A percentile compares a stretch with the other conserved stretches of the same genome.
These are phyloP conservation scores for Rhodophaea formosa DNA, from an alignment of 2,888 invertebrate genomes.

Conservation along the genomic window DNA sequence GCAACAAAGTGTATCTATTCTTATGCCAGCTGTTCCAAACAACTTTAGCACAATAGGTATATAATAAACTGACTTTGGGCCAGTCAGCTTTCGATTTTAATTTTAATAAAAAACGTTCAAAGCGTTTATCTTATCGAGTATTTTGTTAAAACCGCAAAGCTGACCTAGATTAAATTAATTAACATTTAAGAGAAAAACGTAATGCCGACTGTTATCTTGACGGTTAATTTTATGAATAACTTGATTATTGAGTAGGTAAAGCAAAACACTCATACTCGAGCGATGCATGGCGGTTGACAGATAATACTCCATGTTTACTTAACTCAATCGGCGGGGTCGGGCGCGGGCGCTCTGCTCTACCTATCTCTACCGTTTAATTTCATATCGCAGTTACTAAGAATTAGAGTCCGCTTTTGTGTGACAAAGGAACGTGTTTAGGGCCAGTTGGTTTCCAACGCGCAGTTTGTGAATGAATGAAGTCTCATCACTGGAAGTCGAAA, in stretches of 20 bases:
- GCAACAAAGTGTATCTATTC: not conserved
- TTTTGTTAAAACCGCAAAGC: constrained; percentile 26
- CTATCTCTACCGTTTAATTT: constrained; percentile 41
- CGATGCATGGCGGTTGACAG: constrained; percentile 77
- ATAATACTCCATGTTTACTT: constrained; percentile 80
- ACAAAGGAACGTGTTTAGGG: constrained; percentile 49
- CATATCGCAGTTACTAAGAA: constrained; percentile 41
- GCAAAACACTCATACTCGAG: constrained; percentile 49
- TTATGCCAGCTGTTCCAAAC: not conserved
- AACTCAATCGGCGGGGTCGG: constrained; percentile 76
- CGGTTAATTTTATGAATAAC: constrained; percentile 65
- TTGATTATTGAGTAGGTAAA: constrained; percentile 63
- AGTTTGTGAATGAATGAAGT: constrained; percentile 77
- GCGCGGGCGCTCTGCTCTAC: constrained; percentile 48
- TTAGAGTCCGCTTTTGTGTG: constrained; percentile 61
- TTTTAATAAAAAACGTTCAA: constrained; percentile 3
- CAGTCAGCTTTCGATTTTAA: not conserved
- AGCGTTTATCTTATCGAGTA: constrained; percentile 23
- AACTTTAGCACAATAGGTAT: not conserved
- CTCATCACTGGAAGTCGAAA: constrained; percentile 72
- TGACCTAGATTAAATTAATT: constrained; percentile 53
- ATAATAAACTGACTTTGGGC: not conserved
- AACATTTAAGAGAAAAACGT: constrained; percentile 29
- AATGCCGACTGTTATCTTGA: constrained; percentile 40
- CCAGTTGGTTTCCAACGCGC: constrained; percentile 50